Evolutionary conservation across 2,113 vertebrate species (phyloP).

Genomic region (Poeciliopsis prolifica): DNA sequence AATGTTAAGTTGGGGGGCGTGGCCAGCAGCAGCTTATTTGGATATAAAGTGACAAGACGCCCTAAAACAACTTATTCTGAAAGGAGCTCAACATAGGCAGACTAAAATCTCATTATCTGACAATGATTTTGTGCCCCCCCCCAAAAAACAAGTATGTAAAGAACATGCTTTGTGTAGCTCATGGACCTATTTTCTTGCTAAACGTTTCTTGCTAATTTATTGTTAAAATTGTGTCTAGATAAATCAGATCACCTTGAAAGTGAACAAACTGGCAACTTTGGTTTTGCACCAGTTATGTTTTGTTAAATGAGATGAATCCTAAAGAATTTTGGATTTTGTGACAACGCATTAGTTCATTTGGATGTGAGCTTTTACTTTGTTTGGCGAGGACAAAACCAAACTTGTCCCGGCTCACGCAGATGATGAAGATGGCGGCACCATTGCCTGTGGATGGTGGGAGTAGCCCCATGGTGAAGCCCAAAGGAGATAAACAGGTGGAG

Average conservation of each 20-base stretch:
- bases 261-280: not conserved
- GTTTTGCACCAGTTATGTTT: no score
- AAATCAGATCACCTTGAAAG: no score
- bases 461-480: constrained; percentile 94
- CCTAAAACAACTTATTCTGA: no score
- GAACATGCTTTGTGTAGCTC: no score
- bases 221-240: no score
- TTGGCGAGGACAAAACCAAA: constrained; percentile 5
- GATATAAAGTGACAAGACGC: no score
- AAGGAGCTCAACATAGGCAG: no score
- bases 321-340: constrained; percentile 43
- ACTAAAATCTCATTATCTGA: no score
- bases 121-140: no score
- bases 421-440: constrained; percentile 71
- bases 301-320: not conserved
- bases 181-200: not conserved
- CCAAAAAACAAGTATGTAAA: no score
- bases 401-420: constrained; percentile 62
- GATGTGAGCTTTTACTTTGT: constrained; percentile 13
- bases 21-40: no score
- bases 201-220: not conserved
- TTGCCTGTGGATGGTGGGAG: constrained; percentile 88
- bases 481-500: constrained; percentile 97
- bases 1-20: no score
- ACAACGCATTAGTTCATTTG: constrained; percentile 33